phyloP scores from a whole-genome alignment of 2,113 vertebrate species.

The Narcine bancroftii region DNA sequence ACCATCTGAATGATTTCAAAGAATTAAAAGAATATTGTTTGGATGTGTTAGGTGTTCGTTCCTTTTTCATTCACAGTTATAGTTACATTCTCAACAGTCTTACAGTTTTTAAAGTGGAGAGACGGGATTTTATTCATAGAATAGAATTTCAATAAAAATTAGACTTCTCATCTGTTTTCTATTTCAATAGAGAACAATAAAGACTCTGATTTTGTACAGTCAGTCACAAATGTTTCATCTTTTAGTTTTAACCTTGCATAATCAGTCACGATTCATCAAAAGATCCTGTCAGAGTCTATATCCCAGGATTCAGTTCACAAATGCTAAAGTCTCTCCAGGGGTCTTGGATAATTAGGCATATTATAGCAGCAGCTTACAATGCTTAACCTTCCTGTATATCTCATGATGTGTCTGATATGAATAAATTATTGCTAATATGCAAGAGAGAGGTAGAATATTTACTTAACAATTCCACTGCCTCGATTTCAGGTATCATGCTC shows the following conservation, averaged over 20 bases:
- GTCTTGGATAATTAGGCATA: slow-evolving; percentile 29
- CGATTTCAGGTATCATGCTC: neutral
- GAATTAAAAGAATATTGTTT: neutral
- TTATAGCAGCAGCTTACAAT: slow-evolving; percentile 36
- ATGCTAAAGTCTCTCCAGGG: slow-evolving; percentile 26
- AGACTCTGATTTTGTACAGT: neutral
- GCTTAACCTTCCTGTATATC: slow-evolving; percentile 30
- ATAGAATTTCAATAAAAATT: neutral
- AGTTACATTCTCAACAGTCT: neutral
- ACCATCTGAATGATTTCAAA: neutral
- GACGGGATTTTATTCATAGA: neutral
- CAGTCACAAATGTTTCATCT: slow-evolving; percentile 14
- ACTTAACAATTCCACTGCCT: slow-evolving; percentile 8
- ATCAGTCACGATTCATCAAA: slow-evolving; percentile 34
- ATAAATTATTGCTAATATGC: slow-evolving; percentile 23
- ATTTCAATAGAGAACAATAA: neutral
- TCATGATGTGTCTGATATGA: neutral
- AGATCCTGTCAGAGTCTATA: neutral
- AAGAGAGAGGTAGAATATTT: slow-evolving; percentile 21
- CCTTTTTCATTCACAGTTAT: neutral
- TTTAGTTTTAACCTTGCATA: slow-evolving; percentile 10
- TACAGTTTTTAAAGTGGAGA: neutral
- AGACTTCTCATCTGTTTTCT: neutral
- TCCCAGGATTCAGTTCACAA: slow-evolving; percentile 10
- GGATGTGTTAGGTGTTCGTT: neutral